Conservation (phyloP, 1,140 invertebrate genomes). For the Phymorhynchus buccinoides region DNA sequence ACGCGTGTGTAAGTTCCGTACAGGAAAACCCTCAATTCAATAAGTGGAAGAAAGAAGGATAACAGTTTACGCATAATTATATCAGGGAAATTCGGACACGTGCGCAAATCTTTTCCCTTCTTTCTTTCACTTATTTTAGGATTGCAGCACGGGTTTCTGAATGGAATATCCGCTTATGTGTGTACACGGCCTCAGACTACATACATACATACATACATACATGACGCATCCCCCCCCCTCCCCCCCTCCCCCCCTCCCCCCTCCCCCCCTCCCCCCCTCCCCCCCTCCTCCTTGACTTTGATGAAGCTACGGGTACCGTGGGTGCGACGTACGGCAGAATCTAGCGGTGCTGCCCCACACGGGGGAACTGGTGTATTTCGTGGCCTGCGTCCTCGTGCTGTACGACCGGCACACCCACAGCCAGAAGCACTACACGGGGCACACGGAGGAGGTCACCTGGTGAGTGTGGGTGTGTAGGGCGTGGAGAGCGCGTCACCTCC, state of each 20-base stretch:
- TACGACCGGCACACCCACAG: constrained; percentile 91
- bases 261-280: not conserved
- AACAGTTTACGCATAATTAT: too few species aligned
- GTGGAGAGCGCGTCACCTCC: too few species aligned
- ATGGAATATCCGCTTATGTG: too few species aligned
- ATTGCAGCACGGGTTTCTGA: too few species aligned
- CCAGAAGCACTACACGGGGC: constrained; percentile 92
- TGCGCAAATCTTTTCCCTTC: not conserved
- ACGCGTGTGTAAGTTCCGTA: too few species aligned
- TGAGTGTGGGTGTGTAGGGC: constrained; percentile 41
- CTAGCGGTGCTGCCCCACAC: constrained; percentile 87
- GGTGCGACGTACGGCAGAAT: constrained; percentile 90
- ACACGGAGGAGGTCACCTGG: constrained; percentile 87
- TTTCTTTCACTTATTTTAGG: too few species aligned
- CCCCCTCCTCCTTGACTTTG: constrained; percentile 31
- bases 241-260: not conserved
- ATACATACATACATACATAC: too few species aligned
- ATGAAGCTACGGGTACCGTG: constrained; percentile 89
- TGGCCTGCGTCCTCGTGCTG: constrained; percentile 90
- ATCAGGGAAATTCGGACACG: too few species aligned
- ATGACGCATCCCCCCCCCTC: not conserved
- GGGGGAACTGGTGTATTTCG: constrained; percentile 94
- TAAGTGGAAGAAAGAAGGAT: too few species aligned
- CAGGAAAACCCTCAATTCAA: too few species aligned
- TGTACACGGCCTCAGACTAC: too few species aligned